These are phyloP conservation scores for Pantherophis alleghaniensis DNA, from an alignment of 2,797 vertebrate genomes.

Conservation along the genomic window DNA sequence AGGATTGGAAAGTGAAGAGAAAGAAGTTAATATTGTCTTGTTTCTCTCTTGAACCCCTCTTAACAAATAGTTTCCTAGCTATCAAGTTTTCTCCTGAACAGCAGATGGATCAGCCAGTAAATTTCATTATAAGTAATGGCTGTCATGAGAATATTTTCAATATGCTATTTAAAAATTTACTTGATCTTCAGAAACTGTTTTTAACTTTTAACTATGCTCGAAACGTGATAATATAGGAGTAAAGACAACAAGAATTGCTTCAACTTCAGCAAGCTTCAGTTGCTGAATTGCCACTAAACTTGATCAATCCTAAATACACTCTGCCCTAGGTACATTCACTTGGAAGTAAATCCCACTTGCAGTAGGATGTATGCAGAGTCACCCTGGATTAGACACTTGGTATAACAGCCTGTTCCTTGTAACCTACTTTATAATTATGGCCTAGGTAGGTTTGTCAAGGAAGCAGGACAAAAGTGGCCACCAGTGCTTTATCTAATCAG, in stretches of 20 bases:
- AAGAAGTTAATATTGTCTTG: background rate
- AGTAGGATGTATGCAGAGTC: background rate
- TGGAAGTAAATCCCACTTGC: background rate
- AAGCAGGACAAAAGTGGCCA: background rate
- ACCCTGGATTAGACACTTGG: background rate
- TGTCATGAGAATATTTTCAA: background rate
- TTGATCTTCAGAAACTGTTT: background rate
- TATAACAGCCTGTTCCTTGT: background rate
- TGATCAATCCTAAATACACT: background rate
- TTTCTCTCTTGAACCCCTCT: background rate
- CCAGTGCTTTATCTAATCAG: background rate
- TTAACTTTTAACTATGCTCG: background rate
- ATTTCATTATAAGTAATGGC: background rate
- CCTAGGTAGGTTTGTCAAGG: background rate
- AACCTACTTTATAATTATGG: background rate
- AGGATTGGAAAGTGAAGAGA: background rate
- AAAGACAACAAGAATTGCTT: slow-evolving; percentile 4
- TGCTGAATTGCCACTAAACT: background rate
- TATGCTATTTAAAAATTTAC: slow-evolving; percentile 19
- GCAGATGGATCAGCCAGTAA: background rate
- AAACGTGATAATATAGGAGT: background rate
- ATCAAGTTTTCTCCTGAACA: background rate
- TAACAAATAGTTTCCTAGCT: background rate
- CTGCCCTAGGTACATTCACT: background rate
- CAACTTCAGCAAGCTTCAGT: background rate